Evolutionary conservation across 2,113 vertebrate genomes (phyloP).

Genomic region (Rhizomys pruinosus): DNA sequence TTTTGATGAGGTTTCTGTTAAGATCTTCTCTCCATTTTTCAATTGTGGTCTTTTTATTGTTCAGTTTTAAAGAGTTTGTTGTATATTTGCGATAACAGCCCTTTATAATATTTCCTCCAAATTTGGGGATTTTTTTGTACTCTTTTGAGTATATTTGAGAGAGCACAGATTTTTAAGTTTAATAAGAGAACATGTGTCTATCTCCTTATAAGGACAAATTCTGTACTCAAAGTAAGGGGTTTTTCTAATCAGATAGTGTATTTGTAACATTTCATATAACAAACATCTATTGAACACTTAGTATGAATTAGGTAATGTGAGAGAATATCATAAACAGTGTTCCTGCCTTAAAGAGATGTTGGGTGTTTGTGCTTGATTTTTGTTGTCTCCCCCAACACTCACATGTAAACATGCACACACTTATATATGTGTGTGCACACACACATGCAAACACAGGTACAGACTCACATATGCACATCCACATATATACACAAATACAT

Average conservation of each 20-base stretch:
- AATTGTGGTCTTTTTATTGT: background rate
- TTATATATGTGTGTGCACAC: no score
- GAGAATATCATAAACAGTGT: conserved; percentile 6
- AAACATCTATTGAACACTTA: conserved; percentile 40
- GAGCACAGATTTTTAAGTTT: background rate
- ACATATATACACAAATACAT: no score
- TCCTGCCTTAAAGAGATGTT: conserved; percentile 9
- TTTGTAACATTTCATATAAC: background rate
- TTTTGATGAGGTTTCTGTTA: background rate
- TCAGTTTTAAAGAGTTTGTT: background rate
- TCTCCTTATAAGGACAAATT: conserved; percentile 24
- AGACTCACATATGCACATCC: background rate
- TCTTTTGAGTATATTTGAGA: background rate
- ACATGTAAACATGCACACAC: no score
- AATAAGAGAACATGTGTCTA: background rate
- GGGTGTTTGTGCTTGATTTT: background rate
- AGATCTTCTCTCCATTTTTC: background rate
- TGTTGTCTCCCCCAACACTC: background rate
- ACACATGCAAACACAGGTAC: no score
- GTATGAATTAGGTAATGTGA: background rate
- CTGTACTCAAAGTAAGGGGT: background rate
- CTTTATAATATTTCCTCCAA: background rate
- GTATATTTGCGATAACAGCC: background rate
- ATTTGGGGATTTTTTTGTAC: background rate
- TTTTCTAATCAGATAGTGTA: background rate